phyloP scores from a whole-genome alignment of 2,113 vertebrate genomes.

The Thunnus maccoyii region DNA sequence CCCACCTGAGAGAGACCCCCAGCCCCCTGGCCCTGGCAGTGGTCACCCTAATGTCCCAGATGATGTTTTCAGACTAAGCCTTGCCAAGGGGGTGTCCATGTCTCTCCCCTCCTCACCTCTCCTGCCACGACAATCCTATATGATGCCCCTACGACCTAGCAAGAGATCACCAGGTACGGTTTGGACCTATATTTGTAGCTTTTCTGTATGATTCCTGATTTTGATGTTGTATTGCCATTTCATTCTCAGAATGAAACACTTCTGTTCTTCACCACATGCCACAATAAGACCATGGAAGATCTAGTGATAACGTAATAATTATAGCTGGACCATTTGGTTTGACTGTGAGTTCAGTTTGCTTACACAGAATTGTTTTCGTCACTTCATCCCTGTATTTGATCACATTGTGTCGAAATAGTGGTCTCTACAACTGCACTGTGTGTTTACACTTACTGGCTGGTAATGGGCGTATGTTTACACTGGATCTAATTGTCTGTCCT shows the following conservation, averaged over 20 bases:
- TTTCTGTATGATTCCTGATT: no score
- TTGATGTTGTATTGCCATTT: no score
- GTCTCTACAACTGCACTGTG: slow-evolving; percentile 18
- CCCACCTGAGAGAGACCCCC: slow-evolving; percentile 75
- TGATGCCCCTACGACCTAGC: slow-evolving; percentile 89
- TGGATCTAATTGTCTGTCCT: slow-evolving; percentile 61
- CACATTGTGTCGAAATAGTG: slow-evolving; percentile 50
- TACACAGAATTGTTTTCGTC: slow-evolving; percentile 26
- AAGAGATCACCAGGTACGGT: slow-evolving; percentile 96
- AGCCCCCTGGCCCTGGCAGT: slow-evolving; percentile 76
- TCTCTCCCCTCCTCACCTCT: slow-evolving; percentile 97
- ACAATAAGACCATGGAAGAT: no score
- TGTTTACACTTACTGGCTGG: slow-evolving; percentile 67
- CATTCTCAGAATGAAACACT: no score
- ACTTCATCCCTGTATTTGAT: slow-evolving; percentile 60
- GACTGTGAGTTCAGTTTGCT: slow-evolving; percentile 20
- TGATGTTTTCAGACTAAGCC: slow-evolving; percentile 86
- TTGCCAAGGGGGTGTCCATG: slow-evolving; percentile 95
- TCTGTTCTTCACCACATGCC: no score
- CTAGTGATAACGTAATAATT: neutral
- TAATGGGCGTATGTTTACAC: slow-evolving; percentile 73
- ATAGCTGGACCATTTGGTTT: slow-evolving; percentile 2
- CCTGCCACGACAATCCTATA: slow-evolving; percentile 92
- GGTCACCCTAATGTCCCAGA: slow-evolving; percentile 77
- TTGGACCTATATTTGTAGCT: neutral